Conservation (phyloP, 2,113 vertebrate species). For the Prietella phreatophila region DNA sequence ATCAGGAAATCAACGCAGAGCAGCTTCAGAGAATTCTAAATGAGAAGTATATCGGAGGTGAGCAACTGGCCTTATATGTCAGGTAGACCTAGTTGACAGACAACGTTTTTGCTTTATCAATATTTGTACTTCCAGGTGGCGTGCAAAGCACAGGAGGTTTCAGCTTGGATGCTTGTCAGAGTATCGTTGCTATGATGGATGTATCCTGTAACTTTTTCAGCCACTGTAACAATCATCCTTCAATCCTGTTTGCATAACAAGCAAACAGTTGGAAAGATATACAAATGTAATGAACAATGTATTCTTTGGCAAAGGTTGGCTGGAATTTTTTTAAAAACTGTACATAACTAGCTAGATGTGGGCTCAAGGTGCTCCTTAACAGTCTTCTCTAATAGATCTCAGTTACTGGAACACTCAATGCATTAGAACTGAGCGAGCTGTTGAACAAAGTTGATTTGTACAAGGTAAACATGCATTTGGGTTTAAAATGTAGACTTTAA, state of each 20-base stretch:
- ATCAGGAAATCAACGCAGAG: conserved; percentile 66
- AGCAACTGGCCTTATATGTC: neutral
- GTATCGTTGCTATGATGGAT: conserved; percentile 74
- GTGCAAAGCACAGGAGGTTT: conserved; percentile 61
- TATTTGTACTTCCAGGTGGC: conserved; percentile 49
- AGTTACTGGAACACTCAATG: conserved; percentile 66
- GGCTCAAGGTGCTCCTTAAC: conserved; percentile 53
- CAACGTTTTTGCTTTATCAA: neutral
- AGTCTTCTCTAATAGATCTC: conserved; percentile 55
- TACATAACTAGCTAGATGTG: neutral
- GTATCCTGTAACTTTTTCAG: conserved; percentile 62
- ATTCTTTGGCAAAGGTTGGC: neutral
- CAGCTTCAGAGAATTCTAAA: conserved; percentile 68
- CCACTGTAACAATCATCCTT: neutral
- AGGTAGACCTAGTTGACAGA: neutral
- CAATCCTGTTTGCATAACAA: neutral
- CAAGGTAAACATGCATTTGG: conserved; percentile 60
- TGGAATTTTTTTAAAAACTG: neutral
- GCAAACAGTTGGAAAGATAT: neutral
- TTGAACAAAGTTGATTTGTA: conserved; percentile 60
- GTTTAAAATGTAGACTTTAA: neutral
- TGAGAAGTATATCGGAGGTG: conserved; percentile 60
- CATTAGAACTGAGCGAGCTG: conserved; percentile 62
- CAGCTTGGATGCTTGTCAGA: conserved; percentile 70
- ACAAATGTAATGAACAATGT: neutral